A percentile compares a stretch with the other conserved stretches of the same genome.
phyloP scores from a whole-genome alignment of 2,797 vertebrate species.

The Gadopsis marmoratus region DNA sequence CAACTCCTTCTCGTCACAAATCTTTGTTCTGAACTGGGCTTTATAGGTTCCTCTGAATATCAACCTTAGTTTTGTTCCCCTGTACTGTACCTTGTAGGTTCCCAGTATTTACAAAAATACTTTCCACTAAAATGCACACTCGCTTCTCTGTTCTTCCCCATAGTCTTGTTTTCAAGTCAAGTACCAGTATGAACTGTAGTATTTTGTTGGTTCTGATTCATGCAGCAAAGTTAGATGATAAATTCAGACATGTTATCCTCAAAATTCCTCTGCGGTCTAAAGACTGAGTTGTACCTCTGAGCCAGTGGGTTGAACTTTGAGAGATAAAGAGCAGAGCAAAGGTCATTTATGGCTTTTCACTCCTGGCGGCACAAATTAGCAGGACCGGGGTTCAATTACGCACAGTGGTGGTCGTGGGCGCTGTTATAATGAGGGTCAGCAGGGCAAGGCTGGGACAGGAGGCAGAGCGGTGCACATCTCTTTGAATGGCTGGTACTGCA shows the following conservation, averaged over 20 bases:
- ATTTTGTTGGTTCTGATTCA: conserved; percentile 11
- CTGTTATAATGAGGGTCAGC: conserved; percentile 69
- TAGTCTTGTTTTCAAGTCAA: background rate
- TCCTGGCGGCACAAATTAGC: conserved; percentile 55
- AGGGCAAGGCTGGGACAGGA: conserved; percentile 35
- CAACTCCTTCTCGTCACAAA: too few species aligned
- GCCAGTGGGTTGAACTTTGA: conserved; percentile 41
- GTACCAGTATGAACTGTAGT: background rate
- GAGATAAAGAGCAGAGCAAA: conserved; percentile 45
- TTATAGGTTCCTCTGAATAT: background rate
- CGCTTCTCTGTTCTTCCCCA: background rate
- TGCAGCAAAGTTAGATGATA: background rate
- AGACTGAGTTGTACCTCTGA: conserved; percentile 35
- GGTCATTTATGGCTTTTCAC: conserved; percentile 55
- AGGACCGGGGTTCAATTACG: conserved; percentile 52
- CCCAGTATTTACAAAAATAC: background rate
- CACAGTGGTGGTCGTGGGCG: conserved; percentile 39
- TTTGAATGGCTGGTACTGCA: conserved; percentile 26
- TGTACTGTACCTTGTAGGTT: background rate
- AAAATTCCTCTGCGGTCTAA: conserved; percentile 8
- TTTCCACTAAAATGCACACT: background rate
- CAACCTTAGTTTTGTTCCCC: background rate
- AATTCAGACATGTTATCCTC: background rate
- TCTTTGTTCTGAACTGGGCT: too few species aligned
- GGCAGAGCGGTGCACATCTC: conserved; percentile 11